phyloP scores from a whole-genome alignment of 2,113 vertebrate species.

The Miniopterus natalensis region DNA sequence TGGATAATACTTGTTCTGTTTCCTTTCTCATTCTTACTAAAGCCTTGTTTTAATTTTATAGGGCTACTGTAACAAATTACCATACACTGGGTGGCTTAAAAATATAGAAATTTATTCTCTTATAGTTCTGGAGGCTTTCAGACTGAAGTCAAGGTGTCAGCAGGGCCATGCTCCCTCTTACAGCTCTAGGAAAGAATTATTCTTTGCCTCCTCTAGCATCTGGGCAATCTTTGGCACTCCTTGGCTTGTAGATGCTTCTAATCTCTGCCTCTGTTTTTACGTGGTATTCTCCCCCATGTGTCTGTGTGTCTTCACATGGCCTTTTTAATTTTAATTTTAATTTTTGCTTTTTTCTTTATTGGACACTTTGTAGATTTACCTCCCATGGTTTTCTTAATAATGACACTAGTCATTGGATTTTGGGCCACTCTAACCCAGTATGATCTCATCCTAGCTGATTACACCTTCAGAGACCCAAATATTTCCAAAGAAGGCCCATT shows the following conservation, averaged over 20 bases:
- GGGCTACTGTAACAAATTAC: neutral
- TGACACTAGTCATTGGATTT: neutral
- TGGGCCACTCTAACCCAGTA: neutral
- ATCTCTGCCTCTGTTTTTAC: neutral
- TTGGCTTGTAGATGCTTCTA: neutral
- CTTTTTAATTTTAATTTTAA: no score
- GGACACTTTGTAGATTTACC: neutral
- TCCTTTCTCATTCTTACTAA: neutral
- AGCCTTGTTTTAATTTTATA: neutral
- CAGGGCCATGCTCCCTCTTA: neutral
- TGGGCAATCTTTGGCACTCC: neutral
- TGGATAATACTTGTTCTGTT: neutral
- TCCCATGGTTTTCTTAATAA: neutral
- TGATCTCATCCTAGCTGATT: neutral
- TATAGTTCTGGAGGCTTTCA: neutral
- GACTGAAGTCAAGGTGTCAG: neutral
- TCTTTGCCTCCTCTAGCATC: neutral
- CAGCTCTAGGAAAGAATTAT: neutral
- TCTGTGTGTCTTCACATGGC: neutral
- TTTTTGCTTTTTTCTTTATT: neutral
- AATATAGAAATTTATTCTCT: neutral
- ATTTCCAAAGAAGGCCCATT: neutral
- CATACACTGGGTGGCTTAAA: neutral
- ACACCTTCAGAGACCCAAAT: neutral
- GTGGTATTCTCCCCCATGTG: neutral